Percentiles rank a stretch among this genome's conserved stretches.
phyloP scores from a whole-genome alignment of 92 coral and sea anemone species.

The Phenganax marumi region DNA sequence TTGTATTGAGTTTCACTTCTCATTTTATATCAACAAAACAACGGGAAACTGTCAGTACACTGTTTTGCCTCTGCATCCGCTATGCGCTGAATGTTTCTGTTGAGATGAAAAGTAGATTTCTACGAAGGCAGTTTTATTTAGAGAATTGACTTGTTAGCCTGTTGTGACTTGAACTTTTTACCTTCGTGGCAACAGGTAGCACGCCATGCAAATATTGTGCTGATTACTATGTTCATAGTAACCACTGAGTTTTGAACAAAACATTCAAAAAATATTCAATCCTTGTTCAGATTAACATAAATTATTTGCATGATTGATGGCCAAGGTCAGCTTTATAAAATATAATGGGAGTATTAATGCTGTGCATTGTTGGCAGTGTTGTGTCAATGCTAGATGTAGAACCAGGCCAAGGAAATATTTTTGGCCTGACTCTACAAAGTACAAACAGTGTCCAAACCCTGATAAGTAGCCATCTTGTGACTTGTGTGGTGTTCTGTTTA shows the following conservation, averaged over 20 bases:
- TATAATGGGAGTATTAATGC: not conserved
- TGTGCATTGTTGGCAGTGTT: not conserved
- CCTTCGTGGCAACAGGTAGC: conserved; percentile 12
- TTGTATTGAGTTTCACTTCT: not conserved
- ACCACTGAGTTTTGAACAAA: not conserved
- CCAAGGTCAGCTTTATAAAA: conserved; percentile 36
- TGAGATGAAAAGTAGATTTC: not conserved
- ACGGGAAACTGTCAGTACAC: not conserved
- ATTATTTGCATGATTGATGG: conserved; percentile 12
- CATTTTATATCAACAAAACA: not conserved
- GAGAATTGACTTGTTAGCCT: not conserved
- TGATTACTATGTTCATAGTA: conserved; percentile 29
- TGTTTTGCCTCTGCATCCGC: not conserved
- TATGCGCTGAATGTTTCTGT: not conserved
- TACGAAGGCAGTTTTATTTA: not conserved
- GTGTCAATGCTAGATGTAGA: not conserved
- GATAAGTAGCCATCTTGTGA: too few species aligned
- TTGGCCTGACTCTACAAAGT: not conserved
- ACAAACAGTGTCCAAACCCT: too few species aligned
- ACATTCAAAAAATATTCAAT: not conserved
- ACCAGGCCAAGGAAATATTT: not conserved
- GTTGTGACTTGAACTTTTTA: too few species aligned
- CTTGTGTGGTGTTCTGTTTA: too few species aligned
- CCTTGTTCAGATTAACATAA: not conserved
- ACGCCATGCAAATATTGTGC: not conserved